phyloP scores from a whole-genome alignment of 2,888 invertebrate species.

The Oxytorus armatus region DNA sequence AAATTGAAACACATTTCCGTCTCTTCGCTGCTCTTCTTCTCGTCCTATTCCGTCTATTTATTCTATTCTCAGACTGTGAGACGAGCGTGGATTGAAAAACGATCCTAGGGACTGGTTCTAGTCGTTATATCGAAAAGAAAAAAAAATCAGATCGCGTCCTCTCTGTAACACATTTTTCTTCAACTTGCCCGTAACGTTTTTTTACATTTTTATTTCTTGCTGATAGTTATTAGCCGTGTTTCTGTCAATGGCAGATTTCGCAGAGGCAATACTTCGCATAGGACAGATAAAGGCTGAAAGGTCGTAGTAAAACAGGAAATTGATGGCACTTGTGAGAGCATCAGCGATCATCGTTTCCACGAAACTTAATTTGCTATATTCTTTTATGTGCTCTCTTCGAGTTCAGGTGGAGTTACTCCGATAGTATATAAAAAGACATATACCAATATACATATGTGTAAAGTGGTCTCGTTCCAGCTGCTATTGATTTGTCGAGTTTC shows the following conservation, averaged over 20 bases:
- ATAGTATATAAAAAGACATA: slow-evolving; percentile 31
- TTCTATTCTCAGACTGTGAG: slow-evolving; percentile 32
- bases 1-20: slow-evolving; percentile 60
- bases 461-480: slow-evolving; percentile 18
- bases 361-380: slow-evolving; percentile 8
- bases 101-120: no score
- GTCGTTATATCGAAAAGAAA: no score
- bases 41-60: slow-evolving; percentile 22
- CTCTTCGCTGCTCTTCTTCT: slow-evolving; percentile 14
- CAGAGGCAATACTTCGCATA: no score
- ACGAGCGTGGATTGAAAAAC: no score
- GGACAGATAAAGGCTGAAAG: not conserved
- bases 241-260: no score
- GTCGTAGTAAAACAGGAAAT: no score
- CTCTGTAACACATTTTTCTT: no score
- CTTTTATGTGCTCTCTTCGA: slow-evolving; percentile 21
- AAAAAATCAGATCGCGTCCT: no score
- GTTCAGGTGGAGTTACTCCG: not conserved
- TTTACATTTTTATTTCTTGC: no score
- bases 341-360: slow-evolving; percentile 2
- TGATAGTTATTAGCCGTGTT: no score
- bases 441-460: slow-evolving; percentile 5
- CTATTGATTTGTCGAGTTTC: slow-evolving; percentile 53
- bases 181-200: no score
- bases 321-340: not conserved